Evolutionary conservation across 1,140 invertebrate genomes (phyloP).

Genomic region (Archegozetes longisetosus): DNA sequence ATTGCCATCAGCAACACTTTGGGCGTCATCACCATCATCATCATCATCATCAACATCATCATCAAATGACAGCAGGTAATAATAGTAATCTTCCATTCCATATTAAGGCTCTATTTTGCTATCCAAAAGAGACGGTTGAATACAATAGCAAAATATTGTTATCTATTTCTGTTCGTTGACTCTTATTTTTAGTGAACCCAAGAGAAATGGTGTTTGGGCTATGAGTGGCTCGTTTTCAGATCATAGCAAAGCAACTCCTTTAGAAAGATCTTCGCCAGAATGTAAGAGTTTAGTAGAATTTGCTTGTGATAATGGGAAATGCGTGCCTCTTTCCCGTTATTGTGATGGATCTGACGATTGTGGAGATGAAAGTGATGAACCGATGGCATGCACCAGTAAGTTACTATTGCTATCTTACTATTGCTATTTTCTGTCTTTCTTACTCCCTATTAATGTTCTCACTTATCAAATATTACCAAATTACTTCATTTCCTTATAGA

Average conservation of each 20-base stretch:
- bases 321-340: conserved; percentile 57
- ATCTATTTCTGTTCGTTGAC: too few species aligned
- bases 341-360: conserved; percentile 71
- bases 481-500: not conserved
- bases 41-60: not conserved
- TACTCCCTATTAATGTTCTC: not conserved
- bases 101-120: too few species aligned
- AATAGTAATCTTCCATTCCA: not conserved
- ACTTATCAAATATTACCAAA: not conserved
- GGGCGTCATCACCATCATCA: not conserved
- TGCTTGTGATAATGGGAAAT: conserved; percentile 56
- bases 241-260: not conserved
- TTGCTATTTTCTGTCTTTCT: too few species aligned
- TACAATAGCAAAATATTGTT: too few species aligned
- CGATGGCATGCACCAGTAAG: conserved; percentile 69
- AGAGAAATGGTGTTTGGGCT: not conserved
- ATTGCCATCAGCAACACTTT: not conserved
- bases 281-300: conserved; percentile 37
- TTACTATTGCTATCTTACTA: conserved; percentile 23
- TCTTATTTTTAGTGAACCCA: not conserved
- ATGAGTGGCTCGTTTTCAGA: not conserved
- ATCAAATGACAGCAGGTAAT: not conserved
- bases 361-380: conserved; percentile 64
- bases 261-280: not conserved
- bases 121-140: too few species aligned